Evolutionary conservation across 2,113 vertebrate species (phyloP).

Genomic region (Labeo catla): DNA sequence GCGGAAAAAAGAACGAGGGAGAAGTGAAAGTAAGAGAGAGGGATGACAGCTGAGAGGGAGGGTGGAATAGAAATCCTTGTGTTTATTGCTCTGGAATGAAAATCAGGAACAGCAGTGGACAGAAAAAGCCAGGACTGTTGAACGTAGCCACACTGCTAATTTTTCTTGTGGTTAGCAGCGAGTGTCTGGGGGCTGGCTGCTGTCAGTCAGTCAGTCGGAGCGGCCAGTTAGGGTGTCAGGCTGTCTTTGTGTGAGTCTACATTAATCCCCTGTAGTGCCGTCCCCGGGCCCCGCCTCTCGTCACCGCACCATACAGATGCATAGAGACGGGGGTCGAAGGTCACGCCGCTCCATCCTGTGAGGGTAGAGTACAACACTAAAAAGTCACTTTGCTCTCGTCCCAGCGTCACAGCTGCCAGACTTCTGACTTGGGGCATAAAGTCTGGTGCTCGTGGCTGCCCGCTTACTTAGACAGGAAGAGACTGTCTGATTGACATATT

Average conservation of each 20-base stretch:
- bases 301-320: background rate
- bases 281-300: constrained; percentile 30
- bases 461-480: background rate
- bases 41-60: constrained; percentile 50
- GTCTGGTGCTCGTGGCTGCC: background rate
- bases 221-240: background rate
- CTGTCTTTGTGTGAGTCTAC: constrained; percentile 31
- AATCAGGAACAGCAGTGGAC: constrained; percentile 57
- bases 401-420: background rate
- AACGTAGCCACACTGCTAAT: constrained; percentile 29
- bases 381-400: constrained; percentile 18
- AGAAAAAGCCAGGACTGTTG: constrained; percentile 37
- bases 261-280: constrained; percentile 48
- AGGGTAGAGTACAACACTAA: constrained; percentile 5
- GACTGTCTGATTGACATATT: background rate
- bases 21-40: constrained; percentile 43
- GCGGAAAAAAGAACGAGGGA: constrained; percentile 31
- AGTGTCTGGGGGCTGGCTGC: constrained; percentile 26
- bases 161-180: constrained; percentile 54
- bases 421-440: background rate
- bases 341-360: constrained; percentile 3
- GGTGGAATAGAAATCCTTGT: constrained; percentile 43
- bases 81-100: constrained; percentile 65
- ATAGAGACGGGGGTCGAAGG: background rate
- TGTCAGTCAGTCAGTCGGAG: constrained; percentile 46